Evolutionary conservation across 2,888 invertebrate genomes (phyloP), one percentile per base, ranked within the genome.

Genomic region (Athripsodes cinereus): DNA sequence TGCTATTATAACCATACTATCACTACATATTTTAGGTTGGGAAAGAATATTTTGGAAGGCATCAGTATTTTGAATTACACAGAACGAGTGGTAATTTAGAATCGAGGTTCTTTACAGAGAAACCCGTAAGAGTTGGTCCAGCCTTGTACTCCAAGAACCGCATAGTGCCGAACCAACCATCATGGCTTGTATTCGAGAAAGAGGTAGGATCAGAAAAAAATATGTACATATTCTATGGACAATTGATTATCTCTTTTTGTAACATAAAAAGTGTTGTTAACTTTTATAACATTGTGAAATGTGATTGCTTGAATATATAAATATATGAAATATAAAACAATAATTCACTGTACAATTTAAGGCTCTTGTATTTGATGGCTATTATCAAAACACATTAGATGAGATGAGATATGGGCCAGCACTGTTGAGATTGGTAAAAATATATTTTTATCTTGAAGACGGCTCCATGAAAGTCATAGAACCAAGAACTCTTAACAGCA

Each of bases 111-210:
- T 48, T 62, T 22, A 26, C 50, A 16, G 59, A 62, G 20, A 58
- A 48, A 10, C 48, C 58, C 11, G 46, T 31, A 16, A 34, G 49
- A 1, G 26, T 79, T 57, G 80, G 81, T 66, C 88, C 89, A 1
- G 88, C 89, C 0, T 70, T 88, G 51, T 91, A 89, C 72, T 85
- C 88, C 1, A 80, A 87, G 16, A 89, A 88, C 64, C 86, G 40
- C 13, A 13, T 87, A 69, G 86, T 85, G 0, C 82, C 85, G 0
- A 87, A 87, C 64, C 70, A 88, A 52, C 94, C 95, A 0, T 76
- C 90, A 0, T 96, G 94, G 94, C 79, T 95, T 55, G 87, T 88
- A 59, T 92, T 87, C 70, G 94, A 96, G 69, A 90, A 92, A 73
- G 86, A 94, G 75, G 90, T 90, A 70, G n/a, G n/a, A 26, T 26